phyloP scores from a whole-genome alignment of 2,113 vertebrate species.

The Sprattus sprattus region DNA sequence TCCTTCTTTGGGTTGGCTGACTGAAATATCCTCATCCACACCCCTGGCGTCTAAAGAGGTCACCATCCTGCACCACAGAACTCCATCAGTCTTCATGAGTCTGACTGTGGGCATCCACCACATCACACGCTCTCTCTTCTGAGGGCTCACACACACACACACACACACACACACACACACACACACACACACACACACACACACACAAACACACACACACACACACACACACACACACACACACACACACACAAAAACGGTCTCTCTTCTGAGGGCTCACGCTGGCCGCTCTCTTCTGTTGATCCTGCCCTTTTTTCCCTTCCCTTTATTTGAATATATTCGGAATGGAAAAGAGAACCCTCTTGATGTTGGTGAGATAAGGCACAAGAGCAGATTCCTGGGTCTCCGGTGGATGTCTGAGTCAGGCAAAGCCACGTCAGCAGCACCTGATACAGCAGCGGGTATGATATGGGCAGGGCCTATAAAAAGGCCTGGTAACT shows the following conservation, averaged over 20 bases:
- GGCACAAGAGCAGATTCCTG: neutral
- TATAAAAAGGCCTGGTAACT: slow-evolving; percentile 1
- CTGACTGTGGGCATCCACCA: neutral
- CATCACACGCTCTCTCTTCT: neutral
- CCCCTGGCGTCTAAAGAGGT: neutral
- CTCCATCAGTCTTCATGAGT: neutral
- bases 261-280: neutral
- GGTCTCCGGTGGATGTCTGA: neutral
- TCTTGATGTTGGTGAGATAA: neutral
- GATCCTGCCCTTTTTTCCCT: neutral
- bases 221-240: too few species aligned
- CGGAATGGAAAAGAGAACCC: neutral
- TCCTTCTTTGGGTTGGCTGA: neutral
- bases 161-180: too few species aligned
- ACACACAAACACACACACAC: too few species aligned
- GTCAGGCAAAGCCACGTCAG: neutral
- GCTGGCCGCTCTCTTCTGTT: neutral
- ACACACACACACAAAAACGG: too few species aligned
- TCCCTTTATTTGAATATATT: neutral
- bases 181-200: too few species aligned
- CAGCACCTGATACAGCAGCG: neutral
- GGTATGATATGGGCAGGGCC: neutral
- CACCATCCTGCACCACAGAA: neutral
- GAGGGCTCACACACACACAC: too few species aligned
- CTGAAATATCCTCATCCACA: neutral